These are phyloP conservation scores for Diplosoma virens DNA, from an alignment of 23 tunicate species.

Conservation along the genomic window DNA sequence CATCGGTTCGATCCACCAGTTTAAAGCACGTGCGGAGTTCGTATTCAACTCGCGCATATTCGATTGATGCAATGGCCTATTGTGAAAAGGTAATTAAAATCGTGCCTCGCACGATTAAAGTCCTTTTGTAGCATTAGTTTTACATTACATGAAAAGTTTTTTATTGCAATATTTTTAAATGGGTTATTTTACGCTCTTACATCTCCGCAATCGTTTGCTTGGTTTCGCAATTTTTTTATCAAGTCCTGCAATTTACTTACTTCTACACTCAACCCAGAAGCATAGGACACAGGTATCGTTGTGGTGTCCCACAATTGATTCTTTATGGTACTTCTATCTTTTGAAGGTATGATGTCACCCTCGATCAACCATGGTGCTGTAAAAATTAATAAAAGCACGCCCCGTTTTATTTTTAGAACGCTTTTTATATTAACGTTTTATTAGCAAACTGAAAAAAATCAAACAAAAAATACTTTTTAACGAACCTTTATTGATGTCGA, in stretches of 20 bases:
- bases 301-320: constrained; percentile 56
- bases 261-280: constrained; percentile 23
- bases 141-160: too few relatives aligned
- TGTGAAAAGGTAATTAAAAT: too few relatives aligned
- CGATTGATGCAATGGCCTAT: constrained; percentile 66
- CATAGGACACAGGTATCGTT: constrained; percentile 39
- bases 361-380: too few relatives aligned
- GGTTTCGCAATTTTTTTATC: too few relatives aligned
- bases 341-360: constrained; percentile 53
- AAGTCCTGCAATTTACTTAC: constrained; percentile 1
- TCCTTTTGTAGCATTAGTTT: too few relatives aligned
- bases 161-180: too few relatives aligned
- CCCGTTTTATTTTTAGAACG: not conserved
- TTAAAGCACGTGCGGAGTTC: constrained; percentile 77
- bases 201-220: too few relatives aligned
- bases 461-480: not conserved
- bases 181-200: too few relatives aligned
- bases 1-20: constrained; percentile 54
- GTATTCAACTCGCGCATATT: constrained; percentile 74
- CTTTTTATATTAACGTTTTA: not conserved
- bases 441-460: not conserved
- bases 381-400: too few relatives aligned
- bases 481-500: constrained; percentile 63
- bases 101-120: too few relatives aligned
- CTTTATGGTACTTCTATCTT: not conserved